Evolutionary conservation across 2,797 vertebrate genomes (phyloP).

Genomic region (Gymnopithys bicolor): DNA sequence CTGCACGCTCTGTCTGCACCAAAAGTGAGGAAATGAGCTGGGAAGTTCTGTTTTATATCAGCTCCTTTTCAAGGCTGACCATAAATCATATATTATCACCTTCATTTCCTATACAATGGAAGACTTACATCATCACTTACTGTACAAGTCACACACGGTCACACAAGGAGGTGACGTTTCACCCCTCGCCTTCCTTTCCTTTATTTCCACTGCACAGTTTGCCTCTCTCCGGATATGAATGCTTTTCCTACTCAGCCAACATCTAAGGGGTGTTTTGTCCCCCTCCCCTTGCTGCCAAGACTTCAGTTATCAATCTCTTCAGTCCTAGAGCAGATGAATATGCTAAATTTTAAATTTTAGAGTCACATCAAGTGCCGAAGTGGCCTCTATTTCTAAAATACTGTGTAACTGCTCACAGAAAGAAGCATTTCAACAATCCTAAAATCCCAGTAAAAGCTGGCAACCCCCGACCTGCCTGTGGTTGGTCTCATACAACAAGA

Average conservation of each 20-base stretch:
- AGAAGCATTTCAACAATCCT: background rate
- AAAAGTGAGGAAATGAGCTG: background rate
- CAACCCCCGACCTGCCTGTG: background rate
- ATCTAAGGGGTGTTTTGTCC: background rate
- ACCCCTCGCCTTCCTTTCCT: conserved; percentile 44
- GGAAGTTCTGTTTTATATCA: background rate
- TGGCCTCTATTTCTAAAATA: background rate
- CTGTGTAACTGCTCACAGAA: background rate
- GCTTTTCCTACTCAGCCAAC: conserved; percentile 42
- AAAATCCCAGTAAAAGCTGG: background rate
- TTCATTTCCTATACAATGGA: conserved; percentile 16
- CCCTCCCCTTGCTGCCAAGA: background rate
- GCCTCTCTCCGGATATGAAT: conserved; percentile 16
- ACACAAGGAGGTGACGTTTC: conserved; percentile 19
- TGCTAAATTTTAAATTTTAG: background rate
- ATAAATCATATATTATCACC: background rate
- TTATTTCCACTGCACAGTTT: conserved; percentile 52
- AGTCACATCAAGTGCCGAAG: background rate
- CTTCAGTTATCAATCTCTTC: background rate
- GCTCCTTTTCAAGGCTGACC: background rate
- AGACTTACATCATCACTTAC: background rate
- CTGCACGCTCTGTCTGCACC: background rate
- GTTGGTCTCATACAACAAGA: background rate
- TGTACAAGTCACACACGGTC: background rate
- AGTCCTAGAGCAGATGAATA: background rate